Evolutionary conservation across 37 sponge, comb jelly and placozoan genomes (phyloP), one percentile per base, ranked within the genome.

Genomic region (Hormiphora californensis): DNA sequence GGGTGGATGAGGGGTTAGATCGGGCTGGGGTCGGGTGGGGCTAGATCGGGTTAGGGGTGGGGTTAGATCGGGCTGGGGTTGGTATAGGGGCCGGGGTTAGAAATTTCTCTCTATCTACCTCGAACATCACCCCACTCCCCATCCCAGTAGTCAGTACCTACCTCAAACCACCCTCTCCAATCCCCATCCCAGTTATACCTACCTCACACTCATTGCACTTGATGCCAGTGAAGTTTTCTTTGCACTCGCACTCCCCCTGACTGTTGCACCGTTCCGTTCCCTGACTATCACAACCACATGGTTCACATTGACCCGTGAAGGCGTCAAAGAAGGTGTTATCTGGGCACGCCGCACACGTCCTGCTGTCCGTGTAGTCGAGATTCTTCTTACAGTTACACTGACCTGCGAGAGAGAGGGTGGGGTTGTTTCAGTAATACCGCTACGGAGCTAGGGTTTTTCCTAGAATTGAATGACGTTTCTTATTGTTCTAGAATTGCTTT

Each of bases 151-250:
- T n/a, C n/a, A n/a, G n/a, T n/a, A n/a, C n/a, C n/a, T n/a, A n/a
- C n/a, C 53, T 49, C 53, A 15, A 15, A 15, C 12, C 15, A 49
- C 15, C 15, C 53, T 15, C 53, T 49, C 15, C 53, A 49, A 15
- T 49, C 53, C 12, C 53, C 53, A 49, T 49, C 53, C 53, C 15
- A 49, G 15, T 17, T 15, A n/a, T 22, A 8, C 63, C 63, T 11
- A 40, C 81, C 81, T 73, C 81, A 17, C 81, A 73, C 81, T 73
- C 28, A n/a, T 73, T n/a, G 25, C 81, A 73, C 46, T 9, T 9
- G 46, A 32, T 33, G 23, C 81, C 81, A 7, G 81, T 41, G 81
- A 28, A 73, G 46, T 73, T 73, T 28, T 73, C 81, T 46, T 40
- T 73, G 81, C 81, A 73, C n/a, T 43, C 46, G 25, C 81, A 73